A percentile compares a stretch with the other conserved stretches of the same genome.
Evolutionary conservation across 2,113 vertebrate species (phyloP).

Genomic region (Coptodon rendalli): DNA sequence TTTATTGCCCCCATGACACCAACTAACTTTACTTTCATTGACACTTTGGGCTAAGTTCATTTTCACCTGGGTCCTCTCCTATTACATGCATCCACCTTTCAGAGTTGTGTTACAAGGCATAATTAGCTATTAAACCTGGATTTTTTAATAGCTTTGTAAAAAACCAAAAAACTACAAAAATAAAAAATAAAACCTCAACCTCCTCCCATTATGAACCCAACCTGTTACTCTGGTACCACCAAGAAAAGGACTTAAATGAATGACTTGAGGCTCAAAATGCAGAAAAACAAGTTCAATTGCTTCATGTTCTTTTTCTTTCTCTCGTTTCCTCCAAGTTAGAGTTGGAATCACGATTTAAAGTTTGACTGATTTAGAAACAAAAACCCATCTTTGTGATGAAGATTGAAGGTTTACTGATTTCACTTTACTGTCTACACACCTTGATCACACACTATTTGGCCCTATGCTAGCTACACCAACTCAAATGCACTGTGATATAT

Average conservation of each 20-base stretch:
- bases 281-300: not conserved
- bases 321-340: not conserved
- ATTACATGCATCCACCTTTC: not conserved
- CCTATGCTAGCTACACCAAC: not conserved
- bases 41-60: not conserved
- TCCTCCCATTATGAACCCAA: not conserved
- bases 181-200: not conserved
- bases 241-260: not conserved
- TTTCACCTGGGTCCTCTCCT: not conserved
- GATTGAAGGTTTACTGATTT: not conserved
- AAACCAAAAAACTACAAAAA: not conserved
- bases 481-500: not conserved
- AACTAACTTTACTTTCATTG: not conserved
- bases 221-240: not conserved
- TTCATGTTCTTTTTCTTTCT: not conserved
- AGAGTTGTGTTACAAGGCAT: not conserved
- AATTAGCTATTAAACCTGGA: not conserved
- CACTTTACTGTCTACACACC: not conserved
- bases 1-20: not conserved
- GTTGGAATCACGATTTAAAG: not conserved
- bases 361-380: not conserved
- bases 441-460: not conserved
- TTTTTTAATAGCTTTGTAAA: not conserved
- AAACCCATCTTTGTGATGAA: not conserved
- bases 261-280: not conserved